These are phyloP conservation scores for Actias luna DNA, from an alignment of 2,888 invertebrate species.

Conservation along the genomic window DNA sequence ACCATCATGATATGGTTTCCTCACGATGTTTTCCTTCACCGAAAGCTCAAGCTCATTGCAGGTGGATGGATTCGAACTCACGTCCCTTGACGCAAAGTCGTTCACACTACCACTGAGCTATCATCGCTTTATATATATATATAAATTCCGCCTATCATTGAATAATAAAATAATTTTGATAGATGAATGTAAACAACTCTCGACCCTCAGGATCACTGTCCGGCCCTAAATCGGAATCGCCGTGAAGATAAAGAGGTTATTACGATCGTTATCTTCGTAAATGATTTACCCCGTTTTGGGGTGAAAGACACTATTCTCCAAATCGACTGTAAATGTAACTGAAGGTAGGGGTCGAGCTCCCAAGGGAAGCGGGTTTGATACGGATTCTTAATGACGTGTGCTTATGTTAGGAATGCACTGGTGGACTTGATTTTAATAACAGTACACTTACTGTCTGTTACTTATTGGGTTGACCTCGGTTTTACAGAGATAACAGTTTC, in stretches of 20 bases:
- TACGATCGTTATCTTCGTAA: constrained; percentile 10
- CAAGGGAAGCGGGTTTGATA: neutral
- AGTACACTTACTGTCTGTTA: too few relatives aligned
- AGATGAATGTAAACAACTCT: neutral
- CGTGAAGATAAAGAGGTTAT: neutral
- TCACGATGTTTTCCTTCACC: too few relatives aligned
- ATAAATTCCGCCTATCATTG: neutral
- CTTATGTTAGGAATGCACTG: neutral
- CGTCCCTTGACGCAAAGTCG: too few relatives aligned
- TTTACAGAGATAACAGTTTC: too few relatives aligned
- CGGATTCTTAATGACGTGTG: neutral
- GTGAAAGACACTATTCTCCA: neutral
- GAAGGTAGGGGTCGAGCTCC: neutral
- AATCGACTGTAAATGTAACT: neutral
- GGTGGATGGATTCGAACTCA: too few relatives aligned
- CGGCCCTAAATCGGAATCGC: neutral
- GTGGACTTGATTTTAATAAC: too few relatives aligned
- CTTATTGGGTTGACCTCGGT: too few relatives aligned
- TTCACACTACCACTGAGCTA: too few relatives aligned
- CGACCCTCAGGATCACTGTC: neutral
- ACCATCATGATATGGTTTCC: too few relatives aligned
- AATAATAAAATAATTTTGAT: constrained; percentile 6
- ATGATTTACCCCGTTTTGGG: constrained; percentile 13
- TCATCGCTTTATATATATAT: neutral
- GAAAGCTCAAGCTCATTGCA: too few relatives aligned